These are phyloP conservation scores for Aporophyla nigra DNA, from an alignment of 2,888 invertebrate genomes.

Conservation along the genomic window DNA sequence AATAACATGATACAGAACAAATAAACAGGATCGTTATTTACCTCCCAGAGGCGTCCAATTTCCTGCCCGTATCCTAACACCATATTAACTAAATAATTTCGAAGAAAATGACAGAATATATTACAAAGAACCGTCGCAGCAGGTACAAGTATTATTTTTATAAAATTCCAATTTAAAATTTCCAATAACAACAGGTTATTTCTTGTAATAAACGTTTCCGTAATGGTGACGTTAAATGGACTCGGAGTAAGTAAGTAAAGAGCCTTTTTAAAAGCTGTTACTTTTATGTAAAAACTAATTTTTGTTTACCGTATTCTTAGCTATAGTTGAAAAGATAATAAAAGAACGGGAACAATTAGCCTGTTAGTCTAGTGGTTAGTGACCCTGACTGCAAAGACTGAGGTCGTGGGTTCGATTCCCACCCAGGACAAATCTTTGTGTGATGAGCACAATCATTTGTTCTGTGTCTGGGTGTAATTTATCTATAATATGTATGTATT, in stretches of 20 bases:
- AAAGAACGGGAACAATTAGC: neutral
- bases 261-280: constrained; percentile 37
- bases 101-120: constrained; percentile 44
- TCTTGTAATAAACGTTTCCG: constrained; percentile 50
- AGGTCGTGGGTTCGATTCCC: too few relatives aligned
- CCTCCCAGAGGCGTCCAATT: constrained; percentile 34
- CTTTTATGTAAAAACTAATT: constrained; percentile 33
- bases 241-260: constrained; percentile 37
- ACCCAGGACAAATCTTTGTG: too few relatives aligned
- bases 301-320: constrained; percentile 22
- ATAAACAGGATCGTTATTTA: constrained; percentile 31
- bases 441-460: too few relatives aligned
- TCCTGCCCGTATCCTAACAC: constrained; percentile 45
- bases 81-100: constrained; percentile 40
- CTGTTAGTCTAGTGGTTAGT: too few relatives aligned
- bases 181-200: constrained; percentile 54
- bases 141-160: constrained; percentile 42
- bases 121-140: constrained; percentile 38
- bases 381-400: too few relatives aligned
- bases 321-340: constrained; percentile 21
- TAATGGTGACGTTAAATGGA: constrained; percentile 41
- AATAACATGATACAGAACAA: constrained; percentile 39
- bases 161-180: constrained; percentile 54
- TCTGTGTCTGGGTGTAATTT: too few relatives aligned
- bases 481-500: too few relatives aligned